Conservation (phyloP, 1,140 invertebrate species). For the Harpegnathos saltator region DNA sequence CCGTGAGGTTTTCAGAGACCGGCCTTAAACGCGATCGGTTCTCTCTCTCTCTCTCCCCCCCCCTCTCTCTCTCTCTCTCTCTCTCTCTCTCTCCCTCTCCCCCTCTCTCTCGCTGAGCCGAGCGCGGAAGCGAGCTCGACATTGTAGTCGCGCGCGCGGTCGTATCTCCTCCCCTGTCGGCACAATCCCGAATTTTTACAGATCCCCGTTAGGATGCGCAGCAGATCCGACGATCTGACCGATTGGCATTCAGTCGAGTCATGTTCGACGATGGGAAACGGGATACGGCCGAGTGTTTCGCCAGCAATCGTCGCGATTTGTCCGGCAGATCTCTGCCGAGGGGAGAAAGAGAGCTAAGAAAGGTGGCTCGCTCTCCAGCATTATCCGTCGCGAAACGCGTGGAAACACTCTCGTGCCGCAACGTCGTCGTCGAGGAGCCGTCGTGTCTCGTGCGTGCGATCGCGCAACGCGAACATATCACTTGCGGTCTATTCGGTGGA, state of each 20-base stretch:
- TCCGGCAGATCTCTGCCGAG: too few species aligned
- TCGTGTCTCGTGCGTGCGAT: neutral
- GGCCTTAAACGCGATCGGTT: neutral
- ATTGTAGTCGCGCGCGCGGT: too few species aligned
- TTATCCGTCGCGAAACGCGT: neutral
- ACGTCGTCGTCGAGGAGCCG: too few species aligned
- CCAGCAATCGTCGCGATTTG: too few species aligned
- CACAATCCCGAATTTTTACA: constrained; percentile 29
- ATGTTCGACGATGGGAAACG: neutral
- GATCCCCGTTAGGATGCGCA: neutral
- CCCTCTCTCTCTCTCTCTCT: too few species aligned
- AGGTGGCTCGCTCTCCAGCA: too few species aligned
- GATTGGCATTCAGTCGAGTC: neutral
- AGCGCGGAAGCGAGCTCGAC: neutral
- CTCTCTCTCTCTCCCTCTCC: too few species aligned
- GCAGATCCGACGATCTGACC: constrained; percentile 9
- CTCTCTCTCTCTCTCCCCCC: too few species aligned
- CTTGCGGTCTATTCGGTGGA: neutral
- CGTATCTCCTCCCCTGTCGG: neutral
- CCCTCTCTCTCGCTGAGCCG: too few species aligned
- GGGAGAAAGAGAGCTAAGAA: neutral
- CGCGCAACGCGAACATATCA: constrained; percentile 57
- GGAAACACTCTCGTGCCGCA: neutral
- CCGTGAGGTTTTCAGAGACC: constrained; percentile 26
- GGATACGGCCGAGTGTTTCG: too few species aligned